Base-by-base conservation (phyloP, 2,888 invertebrate genomes). In the Dolomedes plantarius region DNA sequence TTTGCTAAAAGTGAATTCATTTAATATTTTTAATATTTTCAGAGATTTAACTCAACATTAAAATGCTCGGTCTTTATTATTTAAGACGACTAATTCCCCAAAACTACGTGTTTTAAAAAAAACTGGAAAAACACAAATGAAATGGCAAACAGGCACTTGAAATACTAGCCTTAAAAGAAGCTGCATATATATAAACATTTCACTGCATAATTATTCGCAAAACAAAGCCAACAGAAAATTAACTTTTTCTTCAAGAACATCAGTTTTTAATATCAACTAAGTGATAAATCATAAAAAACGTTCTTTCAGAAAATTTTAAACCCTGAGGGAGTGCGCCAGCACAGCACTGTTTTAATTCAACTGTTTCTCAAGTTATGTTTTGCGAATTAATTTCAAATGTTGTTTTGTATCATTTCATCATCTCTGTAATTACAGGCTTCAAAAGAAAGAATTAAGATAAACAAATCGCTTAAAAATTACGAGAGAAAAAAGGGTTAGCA, bases 391-490 rank as follows among this genome's bases (percentile, higher is more conserved):
- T 56, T 56, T 56, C 56, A 56, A 56, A 56, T 56, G 56, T 56
- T 56, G 23, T 56, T 56, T 56, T 23, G 56, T 56, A 23, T 56
- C 23, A 56, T 56, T 56, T 23, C 56, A 56, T 56, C 56, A 56
- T 56, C 56, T 56, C 56, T 2, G 23, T 56, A 56, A 56, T 56
- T 56, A 56, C 56, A 11, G 19, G 3, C 56, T 56, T 56, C 56
- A 16, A 46, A 46, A 46, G 46, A 46, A 56, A 56, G 23, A 56
- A 56, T 56, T 56, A 56, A 56, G 23, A 56, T 11, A 23, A 23
- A 23, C 5, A 56, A 56, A 56, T 56, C 23, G 23, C 56, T 56
- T 56, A 80, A 81, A 74, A 68, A 64, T 72, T 46, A 32, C 50
- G 74, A 19, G 39, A 56, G 39, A 56, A 50, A 81, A 56, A 23